These are phyloP conservation scores for Dendroctonus valens DNA, from an alignment of 1,140 invertebrate genomes.

Conservation along the genomic window DNA sequence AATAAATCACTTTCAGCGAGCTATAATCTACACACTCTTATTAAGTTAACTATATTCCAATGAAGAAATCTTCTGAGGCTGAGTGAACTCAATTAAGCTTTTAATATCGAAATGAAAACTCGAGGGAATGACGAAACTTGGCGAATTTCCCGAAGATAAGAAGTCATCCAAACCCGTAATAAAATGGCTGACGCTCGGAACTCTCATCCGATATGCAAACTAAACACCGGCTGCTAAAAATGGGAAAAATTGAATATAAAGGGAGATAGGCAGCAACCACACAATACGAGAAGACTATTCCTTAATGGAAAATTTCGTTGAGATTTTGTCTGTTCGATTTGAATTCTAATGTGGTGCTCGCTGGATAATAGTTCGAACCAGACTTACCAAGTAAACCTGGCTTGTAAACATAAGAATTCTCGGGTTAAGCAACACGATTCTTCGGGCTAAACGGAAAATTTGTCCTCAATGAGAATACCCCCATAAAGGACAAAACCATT, in stretches of 20 bases:
- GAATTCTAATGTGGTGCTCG: no score
- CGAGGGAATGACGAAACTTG: conserved; percentile 19
- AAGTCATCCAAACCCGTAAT: conserved; percentile 26
- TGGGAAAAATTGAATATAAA: conserved; percentile 35
- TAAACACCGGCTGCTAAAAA: conserved; percentile 36
- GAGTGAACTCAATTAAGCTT: conserved; percentile 18
- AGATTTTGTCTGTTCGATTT: no score
- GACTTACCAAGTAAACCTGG: no score
- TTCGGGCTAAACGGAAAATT: no score
- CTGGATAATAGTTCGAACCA: no score
- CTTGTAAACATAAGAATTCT: no score
- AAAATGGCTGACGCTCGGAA: conserved; percentile 30
- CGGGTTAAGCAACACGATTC: no score
- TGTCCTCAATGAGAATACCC: background rate
- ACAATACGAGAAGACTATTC: conserved; percentile 5
- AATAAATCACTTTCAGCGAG: no score
- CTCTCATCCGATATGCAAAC: conserved; percentile 35
- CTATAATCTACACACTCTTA: no score
- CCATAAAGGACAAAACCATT: background rate
- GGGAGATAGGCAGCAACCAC: conserved; percentile 16
- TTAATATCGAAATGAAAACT: conserved; percentile 15
- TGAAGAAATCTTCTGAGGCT: conserved; percentile 1
- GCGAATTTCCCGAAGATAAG: conserved; percentile 32
- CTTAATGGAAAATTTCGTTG: conserved; percentile 4
- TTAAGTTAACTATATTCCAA: no score